A percentile compares a stretch with the other conserved stretches of the same genome.
These are phyloP conservation scores for Martes martes DNA, from an alignment of 2,113 vertebrate species.

Conservation along the genomic window DNA sequence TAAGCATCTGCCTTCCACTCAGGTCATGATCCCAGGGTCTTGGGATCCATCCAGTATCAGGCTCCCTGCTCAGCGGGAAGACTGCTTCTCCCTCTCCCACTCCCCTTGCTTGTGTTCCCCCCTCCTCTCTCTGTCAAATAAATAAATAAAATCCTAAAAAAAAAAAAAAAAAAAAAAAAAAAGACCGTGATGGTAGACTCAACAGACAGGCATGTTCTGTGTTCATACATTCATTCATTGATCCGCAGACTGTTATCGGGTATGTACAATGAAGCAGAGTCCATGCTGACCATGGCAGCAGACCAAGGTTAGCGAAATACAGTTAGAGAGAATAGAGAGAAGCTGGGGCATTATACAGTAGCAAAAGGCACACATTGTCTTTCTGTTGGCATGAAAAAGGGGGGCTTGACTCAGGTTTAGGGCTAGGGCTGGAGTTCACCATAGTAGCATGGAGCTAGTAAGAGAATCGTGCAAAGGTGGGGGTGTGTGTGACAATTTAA, in stretches of 20 bases:
- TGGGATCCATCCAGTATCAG: no score
- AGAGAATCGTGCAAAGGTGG: not conserved
- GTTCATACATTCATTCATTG: not conserved
- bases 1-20: no score
- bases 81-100: no score
- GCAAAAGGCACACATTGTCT: not conserved
- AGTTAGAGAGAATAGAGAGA: not conserved
- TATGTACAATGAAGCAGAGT: not conserved
- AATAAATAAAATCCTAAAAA: no score
- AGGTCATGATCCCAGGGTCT: no score
- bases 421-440: rapidly evolving
- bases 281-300: not conserved
- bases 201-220: not conserved
- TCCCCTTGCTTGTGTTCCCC: no score
- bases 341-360: not conserved
- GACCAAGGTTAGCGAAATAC: not conserved
- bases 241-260: not conserved
- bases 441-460: rapidly evolving
- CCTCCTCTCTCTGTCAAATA: no score
- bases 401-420: not conserved
- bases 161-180: no score
- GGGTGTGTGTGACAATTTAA: not conserved
- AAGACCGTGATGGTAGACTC: not conserved
- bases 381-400: not conserved
- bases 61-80: no score